Percentiles rank a stretch among this genome's conserved stretches.
phyloP scores from a whole-genome alignment of 2,113 vertebrate species.

The Acrocephalus kingi region DNA sequence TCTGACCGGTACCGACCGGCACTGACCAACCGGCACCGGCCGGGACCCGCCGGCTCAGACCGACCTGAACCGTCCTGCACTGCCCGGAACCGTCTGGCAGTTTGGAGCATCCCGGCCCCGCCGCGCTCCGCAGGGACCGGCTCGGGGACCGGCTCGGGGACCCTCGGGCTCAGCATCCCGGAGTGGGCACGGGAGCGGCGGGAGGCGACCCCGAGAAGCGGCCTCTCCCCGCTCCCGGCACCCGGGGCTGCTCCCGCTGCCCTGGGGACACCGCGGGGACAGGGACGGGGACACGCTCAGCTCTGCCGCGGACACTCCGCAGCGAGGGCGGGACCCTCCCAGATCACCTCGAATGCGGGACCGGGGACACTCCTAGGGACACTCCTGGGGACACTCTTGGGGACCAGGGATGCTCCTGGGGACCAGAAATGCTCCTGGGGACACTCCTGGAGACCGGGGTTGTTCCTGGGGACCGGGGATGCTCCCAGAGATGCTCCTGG shows the following conservation, averaged over 20 bases:
- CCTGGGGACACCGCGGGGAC: neutral
- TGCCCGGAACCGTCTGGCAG: neutral
- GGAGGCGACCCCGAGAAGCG: neutral
- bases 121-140: neutral
- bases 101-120: neutral
- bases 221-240: neutral
- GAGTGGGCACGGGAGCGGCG: neutral
- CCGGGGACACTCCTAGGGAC: neutral
- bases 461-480: neutral
- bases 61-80: fast-evolving
- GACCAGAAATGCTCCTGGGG: neutral
- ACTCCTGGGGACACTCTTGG: too few relatives aligned
- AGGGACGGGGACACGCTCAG: neutral
- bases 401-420: neutral
- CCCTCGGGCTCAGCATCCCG: neutral
- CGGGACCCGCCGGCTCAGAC: too few relatives aligned
- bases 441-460: neutral
- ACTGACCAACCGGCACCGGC: neutral
- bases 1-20: too few relatives aligned
- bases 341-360: fast-evolving
- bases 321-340: neutral
- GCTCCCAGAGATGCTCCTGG: neutral
- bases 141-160: neutral
- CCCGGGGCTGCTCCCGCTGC: neutral
- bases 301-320: neutral